Percentiles rank a stretch among this genome's conserved stretches.
phyloP scores from a whole-genome alignment of 1,140 invertebrate species.

The Orius insidiosus region DNA sequence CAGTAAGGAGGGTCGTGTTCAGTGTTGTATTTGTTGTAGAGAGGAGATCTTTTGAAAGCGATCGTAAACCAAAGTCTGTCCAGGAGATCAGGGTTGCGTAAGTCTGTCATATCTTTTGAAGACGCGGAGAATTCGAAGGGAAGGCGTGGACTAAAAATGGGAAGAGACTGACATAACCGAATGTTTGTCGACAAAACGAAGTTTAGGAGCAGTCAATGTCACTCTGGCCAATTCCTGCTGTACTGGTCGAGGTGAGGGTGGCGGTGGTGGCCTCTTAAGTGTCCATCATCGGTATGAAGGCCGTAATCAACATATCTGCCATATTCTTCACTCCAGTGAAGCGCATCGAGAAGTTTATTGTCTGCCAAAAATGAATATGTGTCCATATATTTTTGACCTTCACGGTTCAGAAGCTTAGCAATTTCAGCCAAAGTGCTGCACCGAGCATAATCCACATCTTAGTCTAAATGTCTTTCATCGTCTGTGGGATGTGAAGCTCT shows the following conservation, averaged over 20 bases:
- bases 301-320: slow-evolving; percentile 80
- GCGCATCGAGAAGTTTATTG: slow-evolving; percentile 55
- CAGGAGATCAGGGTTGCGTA: slow-evolving; percentile 66
- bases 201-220: slow-evolving; percentile 49
- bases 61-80: slow-evolving; percentile 81
- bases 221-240: slow-evolving; percentile 40
- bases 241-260: slow-evolving; percentile 27
- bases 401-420: slow-evolving; percentile 47
- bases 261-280: slow-evolving; percentile 40
- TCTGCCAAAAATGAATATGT: slow-evolving; percentile 55
- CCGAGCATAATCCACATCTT: slow-evolving; percentile 89
- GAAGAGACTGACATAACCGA: slow-evolving; percentile 95
- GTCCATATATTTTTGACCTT: slow-evolving; percentile 46
- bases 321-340: slow-evolving; percentile 71
- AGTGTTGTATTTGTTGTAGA: slow-evolving; percentile 90
- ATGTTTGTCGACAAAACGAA: slow-evolving; percentile 61
- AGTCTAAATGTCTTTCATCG: slow-evolving; percentile 89
- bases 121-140: slow-evolving; percentile 60
- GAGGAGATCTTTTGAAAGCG: slow-evolving; percentile 66
- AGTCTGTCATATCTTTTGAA: slow-evolving; percentile 62
- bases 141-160: slow-evolving; percentile 79
- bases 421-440: slow-evolving; percentile 65
- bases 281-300: slow-evolving; percentile 71
- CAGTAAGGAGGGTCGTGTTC: slow-evolving; percentile 98
- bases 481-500: slow-evolving; percentile 85